Percentiles rank a stretch among this genome's conserved stretches.
These are phyloP conservation scores for Nesogale talazaci DNA, from an alignment of 2,113 vertebrate genomes.

Conservation along the genomic window DNA sequence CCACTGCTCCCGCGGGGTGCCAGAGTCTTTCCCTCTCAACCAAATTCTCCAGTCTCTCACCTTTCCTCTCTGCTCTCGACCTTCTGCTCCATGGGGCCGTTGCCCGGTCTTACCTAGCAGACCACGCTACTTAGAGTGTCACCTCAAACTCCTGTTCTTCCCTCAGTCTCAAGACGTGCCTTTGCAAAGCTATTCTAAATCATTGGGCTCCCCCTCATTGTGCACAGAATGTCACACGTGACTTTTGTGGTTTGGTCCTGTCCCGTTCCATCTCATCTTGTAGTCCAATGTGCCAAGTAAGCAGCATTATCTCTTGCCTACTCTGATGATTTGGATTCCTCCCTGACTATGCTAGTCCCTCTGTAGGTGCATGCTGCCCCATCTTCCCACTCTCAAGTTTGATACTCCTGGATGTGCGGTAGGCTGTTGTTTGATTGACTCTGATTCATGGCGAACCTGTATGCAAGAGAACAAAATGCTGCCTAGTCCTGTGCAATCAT, in stretches of 20 bases:
- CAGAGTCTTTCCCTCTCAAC: too few relatives aligned
- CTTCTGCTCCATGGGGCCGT: too few relatives aligned
- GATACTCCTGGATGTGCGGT: not conserved
- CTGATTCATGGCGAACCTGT: not conserved
- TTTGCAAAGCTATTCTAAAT: not conserved
- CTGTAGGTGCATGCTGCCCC: not conserved
- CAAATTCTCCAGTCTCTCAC: not conserved
- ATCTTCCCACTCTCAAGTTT: not conserved
- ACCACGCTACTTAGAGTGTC: too few relatives aligned
- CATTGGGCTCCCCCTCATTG: not conserved
- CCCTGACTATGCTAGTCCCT: not conserved
- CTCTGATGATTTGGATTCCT: not conserved
- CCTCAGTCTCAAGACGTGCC: not conserved
- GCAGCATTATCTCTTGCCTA: too few relatives aligned
- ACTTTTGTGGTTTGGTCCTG: fast-evolving
- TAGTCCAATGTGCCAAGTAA: not conserved
- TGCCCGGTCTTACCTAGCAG: too few relatives aligned
- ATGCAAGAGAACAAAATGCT: not conserved
- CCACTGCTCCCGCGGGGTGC: too few relatives aligned
- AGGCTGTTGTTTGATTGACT: not conserved
- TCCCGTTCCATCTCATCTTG: not conserved
- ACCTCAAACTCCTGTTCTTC: not conserved
- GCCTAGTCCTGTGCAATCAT: not conserved
- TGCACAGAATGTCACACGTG: fast-evolving
- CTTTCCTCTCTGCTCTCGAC: too few relatives aligned